phyloP scores from a whole-genome alignment of 2,113 vertebrate genomes.

The Odocoileus hemionus region DNA sequence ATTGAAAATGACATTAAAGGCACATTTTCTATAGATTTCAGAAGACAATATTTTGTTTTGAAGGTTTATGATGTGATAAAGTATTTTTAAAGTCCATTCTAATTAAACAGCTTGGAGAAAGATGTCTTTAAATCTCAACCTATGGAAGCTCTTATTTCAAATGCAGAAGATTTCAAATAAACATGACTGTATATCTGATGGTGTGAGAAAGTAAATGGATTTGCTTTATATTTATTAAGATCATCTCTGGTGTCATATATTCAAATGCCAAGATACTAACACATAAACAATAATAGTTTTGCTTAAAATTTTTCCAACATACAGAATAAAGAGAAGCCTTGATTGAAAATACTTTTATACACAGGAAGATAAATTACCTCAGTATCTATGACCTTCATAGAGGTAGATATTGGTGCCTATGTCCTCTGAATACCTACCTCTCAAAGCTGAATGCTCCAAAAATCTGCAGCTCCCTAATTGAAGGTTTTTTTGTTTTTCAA shows the following conservation, averaged over 20 bases:
- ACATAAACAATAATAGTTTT: neutral
- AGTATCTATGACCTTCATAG: neutral
- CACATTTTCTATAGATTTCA: neutral
- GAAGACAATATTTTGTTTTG: neutral
- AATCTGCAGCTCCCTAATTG: neutral
- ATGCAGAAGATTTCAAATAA: neutral
- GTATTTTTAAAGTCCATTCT: neutral
- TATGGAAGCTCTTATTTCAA: neutral
- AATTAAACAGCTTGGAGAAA: neutral
- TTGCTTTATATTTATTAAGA: neutral
- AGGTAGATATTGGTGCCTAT: neutral
- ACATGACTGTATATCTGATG: neutral
- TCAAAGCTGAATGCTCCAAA: neutral
- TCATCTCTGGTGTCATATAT: neutral
- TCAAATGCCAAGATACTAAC: neutral
- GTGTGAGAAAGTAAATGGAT: neutral
- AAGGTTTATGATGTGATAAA: neutral
- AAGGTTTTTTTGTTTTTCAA: neutral
- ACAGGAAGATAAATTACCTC: neutral
- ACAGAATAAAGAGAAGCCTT: neutral
- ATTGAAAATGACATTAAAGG: neutral
- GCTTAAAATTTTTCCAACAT: neutral
- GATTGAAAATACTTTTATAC: neutral
- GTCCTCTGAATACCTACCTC: neutral
- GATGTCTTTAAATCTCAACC: neutral